phyloP scores from a whole-genome alignment of 1,140 invertebrate genomes.

The Plutomurus gul region DNA sequence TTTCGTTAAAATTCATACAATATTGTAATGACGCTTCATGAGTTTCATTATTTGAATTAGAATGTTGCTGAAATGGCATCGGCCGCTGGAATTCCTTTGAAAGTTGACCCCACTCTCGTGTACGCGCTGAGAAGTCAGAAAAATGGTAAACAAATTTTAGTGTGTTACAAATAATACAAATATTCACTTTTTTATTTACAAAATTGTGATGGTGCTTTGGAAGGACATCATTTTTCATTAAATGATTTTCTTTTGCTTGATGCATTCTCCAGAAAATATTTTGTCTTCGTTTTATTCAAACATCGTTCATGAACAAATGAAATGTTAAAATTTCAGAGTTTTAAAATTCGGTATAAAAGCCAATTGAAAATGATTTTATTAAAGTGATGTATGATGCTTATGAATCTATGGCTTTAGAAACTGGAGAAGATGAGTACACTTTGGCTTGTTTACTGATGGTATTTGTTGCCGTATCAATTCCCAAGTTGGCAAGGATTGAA shows the following conservation, averaged over 20 bases:
- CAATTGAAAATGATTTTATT: no score
- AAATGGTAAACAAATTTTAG: constrained; percentile 62
- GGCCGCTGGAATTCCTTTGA: constrained; percentile 87
- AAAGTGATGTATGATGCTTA: no score
- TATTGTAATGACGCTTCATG: background rate
- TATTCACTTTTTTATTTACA: background rate
- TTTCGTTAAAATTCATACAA: background rate
- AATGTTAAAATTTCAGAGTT: background rate
- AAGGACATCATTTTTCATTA: no score
- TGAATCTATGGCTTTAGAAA: constrained; percentile 59
- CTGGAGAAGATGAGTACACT: constrained; percentile 90
- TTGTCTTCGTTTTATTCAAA: no score
- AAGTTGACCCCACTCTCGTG: constrained; percentile 92
- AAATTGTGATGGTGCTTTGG: no score
- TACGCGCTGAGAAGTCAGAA: constrained; percentile 85
- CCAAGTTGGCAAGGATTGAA: constrained; percentile 90
- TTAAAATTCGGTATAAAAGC: no score
- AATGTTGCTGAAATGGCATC: constrained; percentile 96
- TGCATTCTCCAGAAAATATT: no score
- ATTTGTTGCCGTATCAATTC: constrained; percentile 96
- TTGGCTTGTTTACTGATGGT: constrained; percentile 96
- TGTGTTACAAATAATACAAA: background rate
- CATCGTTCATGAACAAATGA: background rate
- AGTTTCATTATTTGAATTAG: constrained; percentile 55
- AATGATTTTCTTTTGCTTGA: no score